These are phyloP conservation scores for Seira ritae DNA, from an alignment of 2,888 invertebrate species.

Conservation along the genomic window DNA sequence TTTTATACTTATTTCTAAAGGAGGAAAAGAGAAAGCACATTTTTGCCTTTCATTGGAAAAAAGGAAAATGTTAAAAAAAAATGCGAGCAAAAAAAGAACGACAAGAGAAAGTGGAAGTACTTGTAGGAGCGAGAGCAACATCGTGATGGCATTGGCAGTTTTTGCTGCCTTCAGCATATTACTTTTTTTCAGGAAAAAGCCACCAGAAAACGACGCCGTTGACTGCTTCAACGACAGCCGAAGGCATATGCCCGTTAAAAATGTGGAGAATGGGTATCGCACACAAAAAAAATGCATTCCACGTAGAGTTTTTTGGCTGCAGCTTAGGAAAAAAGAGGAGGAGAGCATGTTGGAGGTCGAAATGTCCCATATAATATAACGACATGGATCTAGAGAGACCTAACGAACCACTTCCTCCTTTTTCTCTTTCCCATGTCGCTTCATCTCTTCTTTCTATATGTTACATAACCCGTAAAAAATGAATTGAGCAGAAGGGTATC, in stretches of 20 bases:
- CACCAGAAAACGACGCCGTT: constrained; percentile 52
- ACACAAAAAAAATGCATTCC: neutral
- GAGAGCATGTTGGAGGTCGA: constrained; percentile 63
- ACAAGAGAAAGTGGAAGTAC: constrained; percentile 52
- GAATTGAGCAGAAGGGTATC: constrained; percentile 48
- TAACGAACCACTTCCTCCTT: constrained; percentile 61
- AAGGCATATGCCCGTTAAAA: constrained; percentile 28
- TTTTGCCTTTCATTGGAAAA: constrained; percentile 35
- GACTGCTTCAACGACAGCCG: constrained; percentile 43
- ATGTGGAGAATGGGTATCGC: constrained; percentile 15
- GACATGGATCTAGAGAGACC: constrained; percentile 62
- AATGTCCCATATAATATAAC: constrained; percentile 67
- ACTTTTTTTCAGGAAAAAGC: constrained; percentile 61
- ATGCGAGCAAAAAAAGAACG: constrained; percentile 37
- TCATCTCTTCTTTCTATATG: constrained; percentile 55
- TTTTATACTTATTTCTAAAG: no score
- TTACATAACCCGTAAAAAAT: constrained; percentile 58
- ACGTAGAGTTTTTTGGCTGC: constrained; percentile 17
- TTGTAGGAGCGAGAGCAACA: constrained; percentile 53
- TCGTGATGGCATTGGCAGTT: constrained; percentile 62
- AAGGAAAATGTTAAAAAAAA: constrained; percentile 58
- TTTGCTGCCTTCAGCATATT: constrained; percentile 64
- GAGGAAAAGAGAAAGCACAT: constrained; percentile 34
- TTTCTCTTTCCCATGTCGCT: constrained; percentile 44
- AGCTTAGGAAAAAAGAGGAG: constrained; percentile 35